These are phyloP conservation scores for Aplocera efformata DNA, from an alignment of 2,888 invertebrate genomes.

Conservation along the genomic window DNA sequence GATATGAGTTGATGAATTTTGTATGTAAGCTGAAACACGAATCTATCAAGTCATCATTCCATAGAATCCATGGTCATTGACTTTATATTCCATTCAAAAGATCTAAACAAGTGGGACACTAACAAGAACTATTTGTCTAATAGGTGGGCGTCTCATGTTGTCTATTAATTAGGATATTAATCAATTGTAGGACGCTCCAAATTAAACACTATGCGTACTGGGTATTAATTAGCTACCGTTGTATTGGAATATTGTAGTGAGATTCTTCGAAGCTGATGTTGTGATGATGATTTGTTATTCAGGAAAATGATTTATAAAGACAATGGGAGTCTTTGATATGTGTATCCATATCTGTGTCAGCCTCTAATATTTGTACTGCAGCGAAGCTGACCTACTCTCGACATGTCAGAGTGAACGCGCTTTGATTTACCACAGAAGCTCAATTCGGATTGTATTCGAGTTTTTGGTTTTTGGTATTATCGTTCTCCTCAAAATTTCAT, in stretches of 20 bases:
- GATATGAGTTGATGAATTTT: too few relatives aligned
- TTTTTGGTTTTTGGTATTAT: too few relatives aligned
- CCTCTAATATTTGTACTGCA: too few relatives aligned
- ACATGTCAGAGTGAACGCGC: too few relatives aligned
- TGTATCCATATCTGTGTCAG: too few relatives aligned
- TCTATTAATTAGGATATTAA: conserved; percentile 32
- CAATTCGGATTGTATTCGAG: too few relatives aligned
- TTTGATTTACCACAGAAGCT: too few relatives aligned
- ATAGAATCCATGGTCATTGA: conserved; percentile 7
- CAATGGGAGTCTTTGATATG: too few relatives aligned
- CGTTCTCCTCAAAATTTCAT: too few relatives aligned
- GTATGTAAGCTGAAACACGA: not conserved
- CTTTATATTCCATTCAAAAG: conserved; percentile 9
- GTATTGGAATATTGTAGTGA: conserved; percentile 9
- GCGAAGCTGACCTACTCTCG: too few relatives aligned
- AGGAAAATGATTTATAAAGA: too few relatives aligned
- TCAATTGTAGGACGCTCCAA: conserved; percentile 20
- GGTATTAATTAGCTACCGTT: conserved; percentile 19
- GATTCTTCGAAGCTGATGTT: conserved; percentile 11
- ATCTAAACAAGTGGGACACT: conserved; percentile 16
- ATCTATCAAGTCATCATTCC: conserved; percentile 3
- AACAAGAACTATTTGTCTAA: conserved; percentile 25
- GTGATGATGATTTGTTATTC: too few relatives aligned
- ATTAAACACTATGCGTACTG: conserved; percentile 21
- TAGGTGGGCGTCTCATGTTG: conserved; percentile 26